Conservation (phyloP, 2,888 invertebrate genomes). For the Entomobrya proxima region DNA sequence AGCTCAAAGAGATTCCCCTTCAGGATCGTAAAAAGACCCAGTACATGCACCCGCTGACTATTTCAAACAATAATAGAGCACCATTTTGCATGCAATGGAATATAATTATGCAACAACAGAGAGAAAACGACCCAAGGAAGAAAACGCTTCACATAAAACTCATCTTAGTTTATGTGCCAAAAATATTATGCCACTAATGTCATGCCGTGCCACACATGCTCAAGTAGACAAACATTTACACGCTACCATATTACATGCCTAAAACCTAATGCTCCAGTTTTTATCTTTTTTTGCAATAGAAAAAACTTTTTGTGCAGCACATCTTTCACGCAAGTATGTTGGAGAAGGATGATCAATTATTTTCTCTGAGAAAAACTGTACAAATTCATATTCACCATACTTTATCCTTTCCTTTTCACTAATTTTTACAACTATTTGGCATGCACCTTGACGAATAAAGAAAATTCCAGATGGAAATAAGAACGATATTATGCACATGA, state of each 20-base stretch:
- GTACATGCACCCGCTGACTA: neutral
- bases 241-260: neutral
- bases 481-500: neutral
- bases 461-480: neutral
- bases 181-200: slow-evolving; percentile 10
- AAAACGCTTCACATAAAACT: slow-evolving; percentile 9
- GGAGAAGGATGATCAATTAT: neutral
- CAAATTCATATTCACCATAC: neutral
- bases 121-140: neutral
- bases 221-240: neutral
- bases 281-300: neutral
- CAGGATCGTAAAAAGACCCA: slow-evolving; percentile 1
- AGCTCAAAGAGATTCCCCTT: slow-evolving; percentile 18
- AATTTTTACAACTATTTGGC: slow-evolving; percentile 13
- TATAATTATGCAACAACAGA: neutral
- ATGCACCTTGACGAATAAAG: neutral
- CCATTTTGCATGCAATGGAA: neutral
- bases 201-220: slow-evolving; percentile 2
- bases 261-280: neutral
- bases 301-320: neutral
- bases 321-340: neutral
- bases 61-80: neutral
- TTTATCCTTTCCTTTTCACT: neutral
- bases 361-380: neutral
- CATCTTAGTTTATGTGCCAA: slow-evolving; percentile 8